Conservation (phyloP, 2,113 vertebrate species). For the Oxyura jamaicensis region DNA sequence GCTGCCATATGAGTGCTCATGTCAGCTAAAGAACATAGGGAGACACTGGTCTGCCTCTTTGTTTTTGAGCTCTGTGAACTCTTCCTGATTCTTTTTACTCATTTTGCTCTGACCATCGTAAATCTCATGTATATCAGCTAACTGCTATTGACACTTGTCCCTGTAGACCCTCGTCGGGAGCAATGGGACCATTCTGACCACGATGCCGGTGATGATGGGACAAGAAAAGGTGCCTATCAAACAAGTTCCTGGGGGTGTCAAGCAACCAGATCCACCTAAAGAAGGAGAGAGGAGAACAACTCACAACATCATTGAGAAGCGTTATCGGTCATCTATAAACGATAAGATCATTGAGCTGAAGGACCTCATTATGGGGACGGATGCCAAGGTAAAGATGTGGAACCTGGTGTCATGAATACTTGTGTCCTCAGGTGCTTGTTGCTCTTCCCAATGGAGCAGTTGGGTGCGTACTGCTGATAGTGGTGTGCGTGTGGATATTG, state of each 20-base stretch:
- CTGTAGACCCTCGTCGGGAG: slow-evolving; percentile 92
- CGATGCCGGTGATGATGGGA: slow-evolving; percentile 94
- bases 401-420: neutral
- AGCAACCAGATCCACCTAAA: slow-evolving; percentile 86
- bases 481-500: accelerated
- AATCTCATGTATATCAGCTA: neutral
- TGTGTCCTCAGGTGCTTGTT: neutral
- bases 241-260: slow-evolving; percentile 82
- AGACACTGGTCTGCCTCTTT: neutral
- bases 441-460: neutral
- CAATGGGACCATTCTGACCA: slow-evolving; percentile 92
- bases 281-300: slow-evolving; percentile 96
- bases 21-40: neutral
- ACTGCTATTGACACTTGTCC: neutral
- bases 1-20: neutral
- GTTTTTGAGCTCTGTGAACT: neutral
- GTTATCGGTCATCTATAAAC: slow-evolving; percentile 96
- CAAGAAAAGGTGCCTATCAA: slow-evolving; percentile 96
- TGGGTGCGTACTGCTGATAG: neutral
- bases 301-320: slow-evolving; percentile 99
- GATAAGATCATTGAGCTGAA: slow-evolving; percentile 97
- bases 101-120: neutral
- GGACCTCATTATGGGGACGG: slow-evolving; percentile 95
- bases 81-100: neutral
- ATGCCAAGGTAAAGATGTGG: slow-evolving; percentile 87